Percentiles rank a stretch among this genome's conserved stretches.
Conservation (phyloP, 2,113 vertebrate species). For the Grallaria varia region DNA sequence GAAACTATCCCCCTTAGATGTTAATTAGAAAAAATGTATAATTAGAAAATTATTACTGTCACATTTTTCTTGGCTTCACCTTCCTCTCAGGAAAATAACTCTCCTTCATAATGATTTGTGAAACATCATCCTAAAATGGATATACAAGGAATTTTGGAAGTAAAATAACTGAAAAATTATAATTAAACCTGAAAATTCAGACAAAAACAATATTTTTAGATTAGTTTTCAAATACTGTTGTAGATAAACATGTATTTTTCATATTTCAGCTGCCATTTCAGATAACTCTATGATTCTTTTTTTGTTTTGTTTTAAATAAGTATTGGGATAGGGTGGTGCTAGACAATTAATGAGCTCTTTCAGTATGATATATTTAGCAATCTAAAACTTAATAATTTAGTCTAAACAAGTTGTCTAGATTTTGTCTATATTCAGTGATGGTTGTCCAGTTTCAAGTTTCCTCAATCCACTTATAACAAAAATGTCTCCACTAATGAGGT, state of each 20-base stretch:
- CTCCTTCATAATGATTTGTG: not conserved
- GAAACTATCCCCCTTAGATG: not conserved
- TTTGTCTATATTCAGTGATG: not conserved
- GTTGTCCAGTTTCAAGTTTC: not conserved
- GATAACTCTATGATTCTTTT: not conserved
- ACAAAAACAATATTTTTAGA: not conserved
- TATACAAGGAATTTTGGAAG: not conserved
- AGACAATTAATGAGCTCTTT: not conserved
- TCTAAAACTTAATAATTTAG: not conserved
- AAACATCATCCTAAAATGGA: not conserved
- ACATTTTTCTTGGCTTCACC: not conserved
- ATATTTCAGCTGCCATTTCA: not conserved
- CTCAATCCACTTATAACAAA: not conserved
- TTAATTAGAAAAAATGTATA: not conserved
- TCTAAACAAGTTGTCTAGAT: not conserved
- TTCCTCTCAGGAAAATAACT: not conserved
- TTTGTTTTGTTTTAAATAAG: not conserved
- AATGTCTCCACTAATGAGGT: not conserved
- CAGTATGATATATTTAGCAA: not conserved
- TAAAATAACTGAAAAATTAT: not conserved
- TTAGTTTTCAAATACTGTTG: not conserved
- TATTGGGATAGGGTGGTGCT: not conserved
- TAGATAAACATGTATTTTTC: not conserved
- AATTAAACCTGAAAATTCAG: not conserved
- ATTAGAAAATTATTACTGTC: not conserved